Base-by-base conservation (phyloP, 2,888 invertebrate genomes). In the Helobdella robusta region DNA sequence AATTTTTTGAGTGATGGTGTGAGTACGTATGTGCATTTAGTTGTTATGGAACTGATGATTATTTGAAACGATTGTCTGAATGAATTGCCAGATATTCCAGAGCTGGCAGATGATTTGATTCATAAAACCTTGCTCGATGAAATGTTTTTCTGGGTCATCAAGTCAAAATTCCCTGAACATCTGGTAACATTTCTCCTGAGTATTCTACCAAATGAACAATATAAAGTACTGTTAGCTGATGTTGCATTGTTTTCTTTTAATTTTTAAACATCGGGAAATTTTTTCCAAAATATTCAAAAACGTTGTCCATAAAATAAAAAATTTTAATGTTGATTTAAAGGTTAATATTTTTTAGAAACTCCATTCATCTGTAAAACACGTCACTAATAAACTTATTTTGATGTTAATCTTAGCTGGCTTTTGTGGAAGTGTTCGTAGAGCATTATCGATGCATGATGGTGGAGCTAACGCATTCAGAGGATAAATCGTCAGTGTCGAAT, bases 121-220 rank as follows among this genome's bases (percentile, higher is more conserved):
- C 78, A 79, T 68, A 66, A 65, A 28, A 74, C 73, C 0, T 70
- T 79, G 35, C 70, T 79, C 60, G 94, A 95, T 79, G 97, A 97
- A 82, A 84, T 97, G 71, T 89, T 95, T 73, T 95, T 97, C 82
- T 97, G 97, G 95, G 92, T 91, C 28, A 91, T 95, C 68, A 90
- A 90, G 78, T 92, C 89, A 80, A 93, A 95, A 80, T 97, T 95
- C 82, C 95, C 95, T 0, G 93, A 95, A 81, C 92, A 91, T 77
- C 85, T 97, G 66, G 94, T 95, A 63, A 95, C 94, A 76, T 85
- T 95, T 71, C 81, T 97, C 68, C 84, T 97, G 64, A 92, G 93
- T 77, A 89, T 97, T 87, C 82, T 97, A 74, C 94, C 94, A 1
- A 92, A 94, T 82, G 88, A 89, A 70, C 87, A 89, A 74, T 95